Base-by-base conservation (phyloP, 2,113 vertebrate species). In the Anas platyrhynchos region DNA sequence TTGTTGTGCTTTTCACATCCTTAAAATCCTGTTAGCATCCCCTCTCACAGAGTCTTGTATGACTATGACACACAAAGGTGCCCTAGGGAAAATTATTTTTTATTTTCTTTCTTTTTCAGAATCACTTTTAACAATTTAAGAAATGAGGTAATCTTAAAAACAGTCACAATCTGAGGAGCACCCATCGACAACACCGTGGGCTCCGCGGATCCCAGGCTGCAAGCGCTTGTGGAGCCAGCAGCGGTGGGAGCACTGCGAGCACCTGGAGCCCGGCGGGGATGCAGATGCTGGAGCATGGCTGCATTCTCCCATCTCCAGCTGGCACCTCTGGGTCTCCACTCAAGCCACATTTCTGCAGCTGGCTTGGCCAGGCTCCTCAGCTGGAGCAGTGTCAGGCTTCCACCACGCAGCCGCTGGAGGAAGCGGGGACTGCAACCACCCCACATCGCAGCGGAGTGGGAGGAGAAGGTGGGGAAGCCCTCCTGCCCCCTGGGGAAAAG, bases 101-200 rank as follows among this genome's bases (percentile, higher is more conserved):
- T 96, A 94, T 94, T 94, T 44, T 29, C 62, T 55, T 82, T 77
- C 61, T 54, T 43, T 67, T 92, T 81, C n/a, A 91, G 22, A 88
- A 93, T 91, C 11, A 25, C 12, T 72, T 88, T 56, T 77, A 75
- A 79, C 44, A 83, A 67, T 38, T 58, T 56, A 83, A 91, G 59
- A 93, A 86, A 93, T 7, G 2, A 71, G 34, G 41, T n/a, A 59
- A 23, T 48, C 66, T 66, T 62, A 79, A 67, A 92, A 84, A n/a
- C 1, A 46, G 73, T 43, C 59, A 18, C 27, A 22, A 14, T 22
- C 11, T 8, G 34, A 36, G 43, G 48, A 43, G 38, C 1, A 5
- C 31, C 36, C 21, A 12, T 1, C 6, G 21, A 1, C 52, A 63
- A 41, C 2, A 6, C 25, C 3, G 1, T 5, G 3, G 36, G 41